Base-by-base conservation (phyloP, 2,113 vertebrate genomes). In the Podilymbus podiceps region DNA sequence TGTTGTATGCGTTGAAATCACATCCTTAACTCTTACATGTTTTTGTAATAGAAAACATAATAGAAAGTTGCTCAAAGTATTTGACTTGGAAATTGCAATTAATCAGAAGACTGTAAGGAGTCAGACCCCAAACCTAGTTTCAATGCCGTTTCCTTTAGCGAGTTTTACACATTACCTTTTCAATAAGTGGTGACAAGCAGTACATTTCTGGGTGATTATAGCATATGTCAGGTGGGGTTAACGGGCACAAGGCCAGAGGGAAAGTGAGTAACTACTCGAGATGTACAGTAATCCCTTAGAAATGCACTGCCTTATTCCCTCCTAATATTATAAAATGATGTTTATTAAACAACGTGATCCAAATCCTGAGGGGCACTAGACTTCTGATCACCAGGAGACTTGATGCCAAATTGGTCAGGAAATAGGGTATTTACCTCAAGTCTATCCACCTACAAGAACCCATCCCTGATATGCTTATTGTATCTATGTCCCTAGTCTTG, bases 181-280 rank as follows among this genome's bases (percentile, higher is more conserved):
- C 92, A 96, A 76, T 95, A 95, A 95, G 91, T 96, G 97, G 90
- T 97, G 96, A 97, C 96, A 97, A 88, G 76, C 92, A 85, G 89
- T 94, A 88, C 94, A 97, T 97, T 97, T 97, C 94, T 97, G 85
- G 60, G 89, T 94, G 94, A 96, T 97, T 97, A 94, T 97, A 91
- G 77, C 88, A 93, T 95, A 74, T 91, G 94, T 95, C 96, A 97
- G 94, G 93, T 97, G 96, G 95, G 88, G 94, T 93, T 95, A 81
- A 84, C 0, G 3, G 96, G 96, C 96, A 85, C 59, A 71, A 79
- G 81, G 97, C 95, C 96, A 97, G 90, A 91, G 67, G 77, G 42
- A 96, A 92, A 95, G 89, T 95, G 91, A 96, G 40, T 95, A 97
- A 96, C 85, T 94, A 28, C 74, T 86, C 53, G 52, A 92, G 74